A percentile compares a stretch with the other conserved stretches of the same genome.
These are phyloP conservation scores for Dysmachus trigonus DNA, from an alignment of 2,888 invertebrate genomes.

Conservation along the genomic window DNA sequence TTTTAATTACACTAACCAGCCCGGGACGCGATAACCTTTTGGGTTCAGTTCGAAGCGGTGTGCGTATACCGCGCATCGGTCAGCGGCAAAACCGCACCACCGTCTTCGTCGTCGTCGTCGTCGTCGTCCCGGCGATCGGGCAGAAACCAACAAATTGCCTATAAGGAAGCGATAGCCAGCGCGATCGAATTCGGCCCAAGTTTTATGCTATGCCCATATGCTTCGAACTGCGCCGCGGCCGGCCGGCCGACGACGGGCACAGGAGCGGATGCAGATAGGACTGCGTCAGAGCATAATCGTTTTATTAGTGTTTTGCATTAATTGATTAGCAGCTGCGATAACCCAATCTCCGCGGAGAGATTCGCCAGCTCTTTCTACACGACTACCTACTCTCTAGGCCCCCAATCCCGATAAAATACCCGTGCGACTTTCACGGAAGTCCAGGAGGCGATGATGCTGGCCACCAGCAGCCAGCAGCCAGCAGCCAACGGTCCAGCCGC, in stretches of 20 bases:
- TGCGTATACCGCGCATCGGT: neutral
- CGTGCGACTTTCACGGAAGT: constrained; percentile 31
- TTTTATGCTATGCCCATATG: neutral
- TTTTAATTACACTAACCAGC: constrained; percentile 49
- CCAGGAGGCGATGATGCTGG: neutral
- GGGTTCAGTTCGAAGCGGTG: constrained; percentile 4
- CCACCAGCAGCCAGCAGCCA: neutral
- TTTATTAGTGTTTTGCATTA: constrained; percentile 51
- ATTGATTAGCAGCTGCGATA: constrained; percentile 48
- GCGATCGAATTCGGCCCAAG: constrained; percentile 31
- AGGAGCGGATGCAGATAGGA: constrained; percentile 43
- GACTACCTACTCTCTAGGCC: constrained; percentile 47
- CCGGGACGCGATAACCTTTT: constrained; percentile 44
- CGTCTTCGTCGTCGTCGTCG: neutral
- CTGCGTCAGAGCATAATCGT: constrained; percentile 49
- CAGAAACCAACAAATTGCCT: constrained; percentile 30
- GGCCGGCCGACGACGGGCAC: neutral
- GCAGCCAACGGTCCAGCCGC: neutral
- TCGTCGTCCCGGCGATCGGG: neutral
- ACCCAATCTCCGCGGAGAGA: constrained; percentile 44
- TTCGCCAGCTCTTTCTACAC: constrained; percentile 44
- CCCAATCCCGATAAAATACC: constrained; percentile 22
- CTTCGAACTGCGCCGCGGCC: neutral
- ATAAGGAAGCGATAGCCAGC: constrained; percentile 45
- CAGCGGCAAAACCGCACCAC: neutral